Evolutionary conservation across 2,888 invertebrate genomes (phyloP).

Genomic region (Omphaloscelis lunosa): DNA sequence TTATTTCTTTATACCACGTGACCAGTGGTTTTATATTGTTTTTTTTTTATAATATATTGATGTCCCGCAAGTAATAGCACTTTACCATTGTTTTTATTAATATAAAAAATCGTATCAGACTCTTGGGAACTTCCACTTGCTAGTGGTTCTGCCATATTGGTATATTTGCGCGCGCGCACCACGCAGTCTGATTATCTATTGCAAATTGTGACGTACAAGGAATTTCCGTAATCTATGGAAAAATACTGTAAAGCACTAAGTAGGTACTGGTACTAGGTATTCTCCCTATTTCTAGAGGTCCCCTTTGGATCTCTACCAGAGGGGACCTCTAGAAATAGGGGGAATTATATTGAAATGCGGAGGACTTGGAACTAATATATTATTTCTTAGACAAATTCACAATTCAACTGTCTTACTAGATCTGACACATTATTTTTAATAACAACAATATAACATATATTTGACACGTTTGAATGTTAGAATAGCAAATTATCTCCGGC

Average conservation of each 20-base stretch:
- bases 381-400: not conserved
- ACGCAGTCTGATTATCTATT: not conserved
- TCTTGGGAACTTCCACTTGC: slow-evolving; percentile 6
- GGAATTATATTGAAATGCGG: not conserved
- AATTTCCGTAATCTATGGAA: not conserved
- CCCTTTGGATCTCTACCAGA: not conserved
- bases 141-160: slow-evolving; percentile 2
- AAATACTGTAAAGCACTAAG: not conserved
- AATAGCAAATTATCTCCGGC: too few species aligned
- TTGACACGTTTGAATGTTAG: too few species aligned
- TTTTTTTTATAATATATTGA: slow-evolving; percentile 3
- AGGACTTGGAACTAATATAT: not conserved
- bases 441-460: too few species aligned
- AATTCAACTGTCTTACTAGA: too few species aligned
- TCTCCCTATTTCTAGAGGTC: slow-evolving; percentile 3
- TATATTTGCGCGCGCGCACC: slow-evolving; percentile 1
- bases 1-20: slow-evolving; percentile 1
- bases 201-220: not conserved
- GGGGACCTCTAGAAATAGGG: not conserved
- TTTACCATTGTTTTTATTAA: slow-evolving; percentile 4
- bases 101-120: not conserved
- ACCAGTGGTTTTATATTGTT: not conserved
- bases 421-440: too few species aligned
- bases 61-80: not conserved
- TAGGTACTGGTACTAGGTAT: slow-evolving; percentile 1